These are phyloP conservation scores for Dendroctonus valens DNA, from an alignment of 1,140 invertebrate species.

Conservation along the genomic window DNA sequence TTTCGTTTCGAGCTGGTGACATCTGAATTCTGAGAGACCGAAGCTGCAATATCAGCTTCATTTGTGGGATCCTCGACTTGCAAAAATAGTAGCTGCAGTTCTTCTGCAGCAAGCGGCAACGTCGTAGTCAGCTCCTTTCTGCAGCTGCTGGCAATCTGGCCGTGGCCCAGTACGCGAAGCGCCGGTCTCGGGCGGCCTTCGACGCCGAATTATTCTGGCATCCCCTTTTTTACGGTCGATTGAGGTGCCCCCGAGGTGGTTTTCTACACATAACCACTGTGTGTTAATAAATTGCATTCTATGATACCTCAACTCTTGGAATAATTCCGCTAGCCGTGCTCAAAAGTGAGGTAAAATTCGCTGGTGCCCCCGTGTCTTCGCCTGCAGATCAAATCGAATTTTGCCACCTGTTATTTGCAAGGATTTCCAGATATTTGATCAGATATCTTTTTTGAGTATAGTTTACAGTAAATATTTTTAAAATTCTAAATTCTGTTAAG, in stretches of 20 bases:
- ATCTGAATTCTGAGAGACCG: too few species aligned
- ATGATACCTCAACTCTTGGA: background rate
- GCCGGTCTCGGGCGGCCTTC: constrained; percentile 30
- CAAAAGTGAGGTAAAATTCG: constrained; percentile 9
- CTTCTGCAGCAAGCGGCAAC: constrained; percentile 16
- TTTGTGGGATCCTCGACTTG: too few species aligned
- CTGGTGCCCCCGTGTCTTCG: background rate
- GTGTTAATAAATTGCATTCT: constrained; percentile 1
- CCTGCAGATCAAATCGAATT: constrained; percentile 19
- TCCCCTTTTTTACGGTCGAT: constrained; percentile 22
- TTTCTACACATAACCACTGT: constrained; percentile 11
- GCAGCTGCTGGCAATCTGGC: constrained; percentile 31
- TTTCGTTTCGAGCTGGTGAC: too few species aligned
- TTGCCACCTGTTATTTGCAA: constrained; percentile 30
- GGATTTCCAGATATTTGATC: background rate
- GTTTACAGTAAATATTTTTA: too few species aligned
- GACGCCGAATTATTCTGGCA: constrained; percentile 14
- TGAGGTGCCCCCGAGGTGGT: constrained; percentile 24
- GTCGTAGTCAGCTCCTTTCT: constrained; percentile 21
- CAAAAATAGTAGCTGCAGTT: constrained; percentile 8
- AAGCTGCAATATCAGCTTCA: too few species aligned
- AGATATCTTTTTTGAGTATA: too few species aligned
- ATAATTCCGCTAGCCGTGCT: background rate
- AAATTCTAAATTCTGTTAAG: too few species aligned
- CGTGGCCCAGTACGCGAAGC: constrained; percentile 29